A percentile compares a stretch with the other conserved stretches of the same genome.
Evolutionary conservation across 2,797 vertebrate genomes (phyloP).

Genomic region (Acropternis orthonyx): DNA sequence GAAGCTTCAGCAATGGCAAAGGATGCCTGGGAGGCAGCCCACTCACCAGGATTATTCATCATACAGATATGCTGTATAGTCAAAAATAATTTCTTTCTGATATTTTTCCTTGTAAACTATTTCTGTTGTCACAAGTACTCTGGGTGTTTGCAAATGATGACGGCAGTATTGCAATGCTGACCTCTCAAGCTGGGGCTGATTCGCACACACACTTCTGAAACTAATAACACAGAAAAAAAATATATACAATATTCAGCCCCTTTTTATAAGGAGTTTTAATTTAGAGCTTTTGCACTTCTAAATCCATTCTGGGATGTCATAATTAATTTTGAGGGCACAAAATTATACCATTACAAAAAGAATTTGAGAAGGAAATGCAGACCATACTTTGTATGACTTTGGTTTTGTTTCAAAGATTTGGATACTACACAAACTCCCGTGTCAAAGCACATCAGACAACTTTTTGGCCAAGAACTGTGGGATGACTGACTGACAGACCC

Average conservation of each 20-base stretch:
- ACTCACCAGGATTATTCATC: background rate
- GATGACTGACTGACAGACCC: background rate
- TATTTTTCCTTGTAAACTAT: background rate
- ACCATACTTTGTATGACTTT: background rate
- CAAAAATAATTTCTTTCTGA: background rate
- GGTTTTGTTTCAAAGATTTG: background rate
- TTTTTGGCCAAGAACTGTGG: background rate
- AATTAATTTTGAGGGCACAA: background rate
- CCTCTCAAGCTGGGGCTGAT: background rate
- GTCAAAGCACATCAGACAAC: background rate
- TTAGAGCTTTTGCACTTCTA: background rate
- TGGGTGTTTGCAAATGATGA: background rate
- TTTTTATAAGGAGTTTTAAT: background rate
- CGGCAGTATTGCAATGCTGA: background rate
- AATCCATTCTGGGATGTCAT: background rate
- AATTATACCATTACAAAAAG: background rate
- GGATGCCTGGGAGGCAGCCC: background rate
- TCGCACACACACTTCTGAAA: background rate
- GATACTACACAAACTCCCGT: background rate
- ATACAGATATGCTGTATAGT: background rate
- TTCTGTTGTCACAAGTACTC: background rate
- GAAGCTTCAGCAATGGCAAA: background rate
- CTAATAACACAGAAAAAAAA: background rate
- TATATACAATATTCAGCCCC: background rate
- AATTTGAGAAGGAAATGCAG: background rate